A percentile compares a stretch with the other conserved stretches of the same genome.
Conservation (phyloP, 2,113 vertebrate genomes). For the Lamprotornis superbus region DNA sequence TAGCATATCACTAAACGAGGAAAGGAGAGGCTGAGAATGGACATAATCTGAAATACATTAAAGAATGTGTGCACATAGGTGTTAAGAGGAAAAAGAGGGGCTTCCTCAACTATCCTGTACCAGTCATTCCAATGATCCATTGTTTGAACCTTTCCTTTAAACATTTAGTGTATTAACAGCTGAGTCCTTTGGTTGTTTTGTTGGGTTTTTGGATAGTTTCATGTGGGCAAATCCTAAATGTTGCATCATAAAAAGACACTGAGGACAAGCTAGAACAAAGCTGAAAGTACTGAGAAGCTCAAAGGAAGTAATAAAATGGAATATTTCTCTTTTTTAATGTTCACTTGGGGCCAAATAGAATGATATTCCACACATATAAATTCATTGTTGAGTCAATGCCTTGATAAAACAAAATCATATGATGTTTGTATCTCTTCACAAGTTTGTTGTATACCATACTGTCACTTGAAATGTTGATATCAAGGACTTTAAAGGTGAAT, state of each 20-base stretch:
- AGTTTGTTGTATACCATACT: not conserved
- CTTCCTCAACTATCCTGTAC: not conserved
- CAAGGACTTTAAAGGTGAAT: not conserved
- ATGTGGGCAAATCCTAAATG: not conserved
- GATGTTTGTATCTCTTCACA: slow-evolving; percentile 41
- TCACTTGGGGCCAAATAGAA: not conserved
- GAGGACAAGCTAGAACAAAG: not conserved
- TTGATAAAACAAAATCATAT: slow-evolving; percentile 43
- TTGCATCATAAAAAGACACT: not conserved
- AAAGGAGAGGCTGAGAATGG: not conserved
- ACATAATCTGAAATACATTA: not conserved
- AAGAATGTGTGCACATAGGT: not conserved
- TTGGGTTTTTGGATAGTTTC: not conserved
- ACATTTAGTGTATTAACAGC: not conserved
- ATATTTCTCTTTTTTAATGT: not conserved
- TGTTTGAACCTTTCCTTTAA: not conserved
- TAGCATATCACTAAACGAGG: not conserved
- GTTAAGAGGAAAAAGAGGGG: not conserved
- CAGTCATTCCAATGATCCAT: not conserved
- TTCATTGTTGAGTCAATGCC: not conserved
- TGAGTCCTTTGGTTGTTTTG: not conserved
- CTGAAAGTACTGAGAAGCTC: not conserved
- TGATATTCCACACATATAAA: not conserved
- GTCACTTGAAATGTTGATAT: not conserved
- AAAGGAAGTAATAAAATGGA: not conserved